These are phyloP conservation scores for Neodontobutis hainanensis DNA, from an alignment of 2,113 vertebrate species.

Conservation along the genomic window DNA sequence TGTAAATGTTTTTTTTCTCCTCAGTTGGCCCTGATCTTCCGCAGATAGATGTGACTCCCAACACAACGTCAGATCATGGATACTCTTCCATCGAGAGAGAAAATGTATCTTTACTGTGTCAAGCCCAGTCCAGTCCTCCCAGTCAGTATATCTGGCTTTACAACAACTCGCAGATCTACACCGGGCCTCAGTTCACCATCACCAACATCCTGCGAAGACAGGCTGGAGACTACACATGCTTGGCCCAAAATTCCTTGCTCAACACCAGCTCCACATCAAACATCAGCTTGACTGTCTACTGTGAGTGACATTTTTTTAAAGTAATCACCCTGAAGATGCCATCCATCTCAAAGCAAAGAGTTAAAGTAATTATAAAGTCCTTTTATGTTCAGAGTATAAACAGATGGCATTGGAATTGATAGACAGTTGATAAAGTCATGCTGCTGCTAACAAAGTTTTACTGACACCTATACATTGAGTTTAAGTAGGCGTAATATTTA, in stretches of 20 bases:
- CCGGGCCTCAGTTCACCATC: conserved; percentile 82
- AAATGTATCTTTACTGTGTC: conserved; percentile 86
- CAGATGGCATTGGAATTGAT: no score
- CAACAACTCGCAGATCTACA: conserved; percentile 84
- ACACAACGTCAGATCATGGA: conserved; percentile 78
- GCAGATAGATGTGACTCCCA: conserved; percentile 84
- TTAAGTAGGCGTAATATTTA: no score
- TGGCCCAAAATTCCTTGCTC: conserved; percentile 85
- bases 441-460: no score
- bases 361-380: no score
- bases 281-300: conserved; percentile 86
- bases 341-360: no score
- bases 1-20: conserved; percentile 13
- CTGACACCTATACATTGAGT: no score
- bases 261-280: conserved; percentile 83
- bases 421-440: no score
- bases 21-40: conserved; percentile 87
- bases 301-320: conserved; percentile 78
- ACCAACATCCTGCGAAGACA: conserved; percentile 80
- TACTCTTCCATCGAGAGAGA: conserved; percentile 85
- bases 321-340: no score
- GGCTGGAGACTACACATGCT: conserved; percentile 87
- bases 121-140: conserved; percentile 85
- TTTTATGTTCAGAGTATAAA: no score
- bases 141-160: conserved; percentile 89